A percentile compares a stretch with the other conserved stretches of the same genome.
These are phyloP conservation scores for Automeris io DNA, from an alignment of 2,888 invertebrate species.

Conservation along the genomic window DNA sequence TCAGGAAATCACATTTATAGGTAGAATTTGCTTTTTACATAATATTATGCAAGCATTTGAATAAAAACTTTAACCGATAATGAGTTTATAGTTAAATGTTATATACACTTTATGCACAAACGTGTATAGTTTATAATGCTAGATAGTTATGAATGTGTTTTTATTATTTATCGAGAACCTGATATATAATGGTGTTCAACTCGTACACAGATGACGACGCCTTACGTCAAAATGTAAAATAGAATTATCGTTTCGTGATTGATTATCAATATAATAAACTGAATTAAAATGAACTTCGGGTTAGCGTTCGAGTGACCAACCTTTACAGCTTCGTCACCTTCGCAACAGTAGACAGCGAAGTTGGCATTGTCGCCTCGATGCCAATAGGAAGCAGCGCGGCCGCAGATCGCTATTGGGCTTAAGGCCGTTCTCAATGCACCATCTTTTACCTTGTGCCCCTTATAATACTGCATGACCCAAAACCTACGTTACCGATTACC, in stretches of 20 bases:
- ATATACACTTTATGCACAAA: no score
- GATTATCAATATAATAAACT: slow-evolving; percentile 11
- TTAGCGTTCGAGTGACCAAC: slow-evolving; percentile 41
- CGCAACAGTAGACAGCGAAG: slow-evolving; percentile 49
- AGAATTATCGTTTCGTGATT: background rate
- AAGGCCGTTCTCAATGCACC: slow-evolving; percentile 76
- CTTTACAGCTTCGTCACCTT: slow-evolving; percentile 65
- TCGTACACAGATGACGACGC: no score
- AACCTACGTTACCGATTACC: slow-evolving; percentile 34
- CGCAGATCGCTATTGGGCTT: slow-evolving; percentile 74
- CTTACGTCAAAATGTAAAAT: no score
- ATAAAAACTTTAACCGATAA: no score
- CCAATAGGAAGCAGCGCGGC: slow-evolving; percentile 72
- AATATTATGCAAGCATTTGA: background rate
- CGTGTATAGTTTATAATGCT: no score
- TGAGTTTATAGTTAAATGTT: no score
- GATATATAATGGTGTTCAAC: no score
- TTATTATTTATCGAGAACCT: no score
- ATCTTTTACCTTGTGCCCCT: slow-evolving; percentile 77
- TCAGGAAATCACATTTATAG: background rate
- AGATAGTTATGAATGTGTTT: no score
- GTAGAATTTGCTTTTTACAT: background rate
- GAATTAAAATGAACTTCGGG: slow-evolving; percentile 18
- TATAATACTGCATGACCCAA: slow-evolving; percentile 65
- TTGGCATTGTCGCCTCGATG: slow-evolving; percentile 70